phyloP scores from a whole-genome alignment of 2,888 invertebrate genomes.

The Zaprionus obscuricornis region DNA sequence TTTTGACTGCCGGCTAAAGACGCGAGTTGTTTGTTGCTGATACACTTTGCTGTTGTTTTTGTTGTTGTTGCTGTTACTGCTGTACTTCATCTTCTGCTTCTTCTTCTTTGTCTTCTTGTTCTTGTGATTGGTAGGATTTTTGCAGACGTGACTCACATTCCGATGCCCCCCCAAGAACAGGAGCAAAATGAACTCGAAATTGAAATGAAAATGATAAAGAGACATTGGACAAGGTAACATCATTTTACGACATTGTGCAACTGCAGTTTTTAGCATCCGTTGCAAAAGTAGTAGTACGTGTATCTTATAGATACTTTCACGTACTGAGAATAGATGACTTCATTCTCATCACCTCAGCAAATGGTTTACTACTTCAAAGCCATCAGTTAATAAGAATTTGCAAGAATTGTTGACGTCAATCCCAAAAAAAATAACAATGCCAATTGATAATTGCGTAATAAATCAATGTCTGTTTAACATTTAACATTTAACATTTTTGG shows the following conservation, averaged over 20 bases:
- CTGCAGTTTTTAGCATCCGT: conserved; percentile 39
- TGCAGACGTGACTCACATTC: conserved; percentile 70
- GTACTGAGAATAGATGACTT: conserved; percentile 18
- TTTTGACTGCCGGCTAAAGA: conserved; percentile 61
- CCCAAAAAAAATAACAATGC: conserved; percentile 43
- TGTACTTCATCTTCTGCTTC: conserved; percentile 24
- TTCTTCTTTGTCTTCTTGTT: conserved; percentile 34
- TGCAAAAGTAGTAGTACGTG: conserved; percentile 10
- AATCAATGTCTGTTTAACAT: conserved; percentile 69
- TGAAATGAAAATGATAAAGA: conserved; percentile 40
- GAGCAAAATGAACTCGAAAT: conserved; percentile 42
- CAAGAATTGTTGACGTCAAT: conserved; percentile 18
- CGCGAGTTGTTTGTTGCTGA: conserved; percentile 25
- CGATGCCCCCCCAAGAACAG: conserved; percentile 52
- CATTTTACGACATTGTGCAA: conserved; percentile 23
- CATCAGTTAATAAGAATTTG: conserved; percentile 17
- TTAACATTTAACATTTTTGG: too few species aligned
- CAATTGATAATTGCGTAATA: conserved; percentile 59
- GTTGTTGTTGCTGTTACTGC: conserved; percentile 19
- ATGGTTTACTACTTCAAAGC: not conserved
- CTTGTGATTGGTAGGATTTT: conserved; percentile 31
- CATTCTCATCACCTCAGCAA: conserved; percentile 14
- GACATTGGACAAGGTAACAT: conserved; percentile 14
- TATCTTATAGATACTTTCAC: not conserved
- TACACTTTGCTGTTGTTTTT: conserved; percentile 12